phyloP scores from a whole-genome alignment of 2,888 invertebrate species.

The Byasa hedistus region DNA sequence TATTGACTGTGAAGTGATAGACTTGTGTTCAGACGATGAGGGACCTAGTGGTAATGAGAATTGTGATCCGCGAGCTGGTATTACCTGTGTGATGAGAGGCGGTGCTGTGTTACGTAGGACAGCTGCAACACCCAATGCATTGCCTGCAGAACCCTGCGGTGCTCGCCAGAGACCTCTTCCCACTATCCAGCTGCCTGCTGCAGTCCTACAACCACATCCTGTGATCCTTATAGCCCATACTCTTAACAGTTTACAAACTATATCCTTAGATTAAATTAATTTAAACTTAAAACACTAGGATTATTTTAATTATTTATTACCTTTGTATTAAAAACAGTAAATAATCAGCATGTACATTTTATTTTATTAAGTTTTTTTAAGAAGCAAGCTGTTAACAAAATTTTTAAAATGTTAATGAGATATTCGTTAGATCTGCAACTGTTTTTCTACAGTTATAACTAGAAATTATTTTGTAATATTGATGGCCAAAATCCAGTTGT shows the following conservation, averaged over 20 bases:
- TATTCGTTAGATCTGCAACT: not conserved
- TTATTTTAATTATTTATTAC: slow-evolving; percentile 65
- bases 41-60: slow-evolving; percentile 65
- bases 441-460: too few relatives aligned
- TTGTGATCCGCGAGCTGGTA: slow-evolving; percentile 66
- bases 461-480: too few relatives aligned
- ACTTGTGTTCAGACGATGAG: slow-evolving; percentile 85
- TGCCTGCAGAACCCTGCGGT: slow-evolving; percentile 70
- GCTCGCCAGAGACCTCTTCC: slow-evolving; percentile 63
- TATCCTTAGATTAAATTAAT: slow-evolving; percentile 69
- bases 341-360: slow-evolving; percentile 41
- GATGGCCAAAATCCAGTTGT: too few relatives aligned
- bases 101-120: slow-evolving; percentile 64
- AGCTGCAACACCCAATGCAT: slow-evolving; percentile 63
- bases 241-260: slow-evolving; percentile 72
- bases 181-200: slow-evolving; percentile 38
- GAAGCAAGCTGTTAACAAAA: not conserved
- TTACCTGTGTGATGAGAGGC: slow-evolving; percentile 66
- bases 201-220: slow-evolving; percentile 68
- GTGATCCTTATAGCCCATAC: slow-evolving; percentile 70
- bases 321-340: slow-evolving; percentile 53
- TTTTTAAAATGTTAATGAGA: not conserved
- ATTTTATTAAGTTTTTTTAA: slow-evolving; percentile 39
- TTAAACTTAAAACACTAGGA: slow-evolving; percentile 56
- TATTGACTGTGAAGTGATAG: slow-evolving; percentile 80